Conservation (phyloP, 64 coral and sea anemone species). For the Porites lutea region DNA sequence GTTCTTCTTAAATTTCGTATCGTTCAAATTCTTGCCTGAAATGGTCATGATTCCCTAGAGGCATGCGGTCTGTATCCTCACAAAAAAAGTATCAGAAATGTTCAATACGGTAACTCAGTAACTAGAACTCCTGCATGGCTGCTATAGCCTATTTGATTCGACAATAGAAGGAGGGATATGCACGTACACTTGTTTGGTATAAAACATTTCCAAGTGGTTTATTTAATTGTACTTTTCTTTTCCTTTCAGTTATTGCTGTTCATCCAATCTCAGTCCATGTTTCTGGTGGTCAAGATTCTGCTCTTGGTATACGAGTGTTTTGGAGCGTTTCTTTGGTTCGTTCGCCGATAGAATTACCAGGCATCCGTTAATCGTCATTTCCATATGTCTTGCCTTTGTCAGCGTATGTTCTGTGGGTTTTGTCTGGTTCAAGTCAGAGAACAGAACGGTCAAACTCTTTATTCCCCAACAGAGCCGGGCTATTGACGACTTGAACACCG, state of each 20-base stretch:
- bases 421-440: conserved; percentile 74
- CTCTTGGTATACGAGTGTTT: neutral
- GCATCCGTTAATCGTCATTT: conserved; percentile 62
- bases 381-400: conserved; percentile 46
- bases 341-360: conserved; percentile 49
- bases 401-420: conserved; percentile 64
- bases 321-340: conserved; percentile 66
- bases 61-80: too few relatives aligned
- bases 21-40: too few relatives aligned
- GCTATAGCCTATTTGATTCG: too few relatives aligned
- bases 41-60: too few relatives aligned
- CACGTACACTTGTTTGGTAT: too few relatives aligned
- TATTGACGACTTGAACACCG: conserved; percentile 77
- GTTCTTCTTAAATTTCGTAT: too few relatives aligned
- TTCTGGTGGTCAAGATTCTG: conserved; percentile 9
- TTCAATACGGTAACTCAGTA: too few relatives aligned
- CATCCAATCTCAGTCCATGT: neutral
- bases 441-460: conserved; percentile 79
- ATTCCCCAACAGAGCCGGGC: conserved; percentile 87
- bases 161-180: too few relatives aligned
- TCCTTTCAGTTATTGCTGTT: conserved; percentile 16
- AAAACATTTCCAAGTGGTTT: too few relatives aligned
- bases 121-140: too few relatives aligned
- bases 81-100: too few relatives aligned
- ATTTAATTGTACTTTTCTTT: too few relatives aligned